These are phyloP conservation scores for Euwallacea similis DNA, from an alignment of 1,140 invertebrate genomes.

Conservation along the genomic window DNA sequence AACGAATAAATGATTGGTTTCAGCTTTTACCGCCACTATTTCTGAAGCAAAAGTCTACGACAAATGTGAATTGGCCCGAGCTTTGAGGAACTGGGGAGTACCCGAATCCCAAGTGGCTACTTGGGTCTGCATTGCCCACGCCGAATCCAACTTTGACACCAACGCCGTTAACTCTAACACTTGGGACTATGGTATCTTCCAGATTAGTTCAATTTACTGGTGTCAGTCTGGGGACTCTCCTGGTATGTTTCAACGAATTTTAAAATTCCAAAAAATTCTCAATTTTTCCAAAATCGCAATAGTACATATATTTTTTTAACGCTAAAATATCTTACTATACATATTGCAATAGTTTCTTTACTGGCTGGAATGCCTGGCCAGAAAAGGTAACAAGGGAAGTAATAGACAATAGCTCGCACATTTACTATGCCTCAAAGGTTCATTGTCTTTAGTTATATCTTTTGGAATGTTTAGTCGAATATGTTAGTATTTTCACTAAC, in stretches of 20 bases:
- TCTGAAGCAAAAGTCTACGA: constrained; percentile 22
- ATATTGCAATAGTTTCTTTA: too few relatives aligned
- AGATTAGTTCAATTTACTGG: constrained; percentile 40
- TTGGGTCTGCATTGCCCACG: constrained; percentile 39
- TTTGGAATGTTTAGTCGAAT: too few relatives aligned
- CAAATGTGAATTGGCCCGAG: constrained; percentile 23
- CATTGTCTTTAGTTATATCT: too few relatives aligned
- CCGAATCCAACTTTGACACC: constrained; percentile 40
- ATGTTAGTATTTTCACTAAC: neutral
- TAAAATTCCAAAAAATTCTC: neutral
- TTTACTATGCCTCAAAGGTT: too few relatives aligned
- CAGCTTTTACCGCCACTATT: neutral
- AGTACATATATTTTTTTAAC: too few relatives aligned
- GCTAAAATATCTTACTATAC: too few relatives aligned
- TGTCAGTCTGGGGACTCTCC: constrained; percentile 23
- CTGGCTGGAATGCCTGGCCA: constrained; percentile 3
- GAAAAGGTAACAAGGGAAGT: too few relatives aligned
- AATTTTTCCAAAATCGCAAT: too few relatives aligned
- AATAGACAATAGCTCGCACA: too few relatives aligned
- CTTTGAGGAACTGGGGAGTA: constrained; percentile 13
- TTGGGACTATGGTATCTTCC: constrained; percentile 40
- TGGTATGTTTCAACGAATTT: constrained; percentile 17
- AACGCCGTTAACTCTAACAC: constrained; percentile 27
- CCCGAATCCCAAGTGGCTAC: constrained; percentile 25
- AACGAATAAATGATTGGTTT: neutral